Percentiles rank a stretch among this genome's conserved stretches.
Evolutionary conservation across 1,140 invertebrate genomes (phyloP).

Genomic region (Stenopsyche tienmushanensis): DNA sequence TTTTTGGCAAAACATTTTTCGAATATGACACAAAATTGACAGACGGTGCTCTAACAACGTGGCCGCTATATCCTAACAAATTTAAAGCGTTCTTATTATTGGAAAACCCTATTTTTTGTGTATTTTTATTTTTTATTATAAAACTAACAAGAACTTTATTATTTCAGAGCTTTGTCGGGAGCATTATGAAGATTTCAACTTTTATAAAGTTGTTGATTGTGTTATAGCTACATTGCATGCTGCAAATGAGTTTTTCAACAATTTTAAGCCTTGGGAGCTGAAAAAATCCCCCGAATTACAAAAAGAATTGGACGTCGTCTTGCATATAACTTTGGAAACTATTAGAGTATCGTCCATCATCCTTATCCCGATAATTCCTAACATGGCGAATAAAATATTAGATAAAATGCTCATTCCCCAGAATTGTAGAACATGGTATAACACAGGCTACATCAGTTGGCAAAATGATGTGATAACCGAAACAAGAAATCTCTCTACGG

Average conservation of each 20-base stretch:
- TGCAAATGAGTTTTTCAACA: constrained; percentile 85
- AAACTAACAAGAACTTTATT: neutral
- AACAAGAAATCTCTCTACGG: constrained; percentile 37
- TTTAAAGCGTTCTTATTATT: too few species aligned
- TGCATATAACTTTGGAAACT: constrained; percentile 83
- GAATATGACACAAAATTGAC: too few species aligned
- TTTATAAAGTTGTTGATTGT: constrained; percentile 81
- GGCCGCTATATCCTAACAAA: too few species aligned
- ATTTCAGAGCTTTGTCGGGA: constrained; percentile 58
- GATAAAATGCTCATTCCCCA: constrained; percentile 64
- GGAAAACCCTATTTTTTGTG: too few species aligned
- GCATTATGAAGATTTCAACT: constrained; percentile 76
- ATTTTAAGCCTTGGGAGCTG: constrained; percentile 85
- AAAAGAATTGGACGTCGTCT: constrained; percentile 67
- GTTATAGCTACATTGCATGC: constrained; percentile 72
- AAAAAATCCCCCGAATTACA: constrained; percentile 50
- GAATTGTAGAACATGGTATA: constrained; percentile 56
- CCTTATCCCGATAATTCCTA: constrained; percentile 83
- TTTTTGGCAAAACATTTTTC: too few species aligned
- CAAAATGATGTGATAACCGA: constrained; percentile 40
- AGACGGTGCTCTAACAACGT: too few species aligned
- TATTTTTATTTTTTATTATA: too few species aligned
- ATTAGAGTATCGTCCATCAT: constrained; percentile 75
- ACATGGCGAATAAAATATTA: constrained; percentile 63
- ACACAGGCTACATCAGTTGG: constrained; percentile 51